phyloP scores from a whole-genome alignment of 2,113 vertebrate species.

The Syrrhaptes paradoxus region DNA sequence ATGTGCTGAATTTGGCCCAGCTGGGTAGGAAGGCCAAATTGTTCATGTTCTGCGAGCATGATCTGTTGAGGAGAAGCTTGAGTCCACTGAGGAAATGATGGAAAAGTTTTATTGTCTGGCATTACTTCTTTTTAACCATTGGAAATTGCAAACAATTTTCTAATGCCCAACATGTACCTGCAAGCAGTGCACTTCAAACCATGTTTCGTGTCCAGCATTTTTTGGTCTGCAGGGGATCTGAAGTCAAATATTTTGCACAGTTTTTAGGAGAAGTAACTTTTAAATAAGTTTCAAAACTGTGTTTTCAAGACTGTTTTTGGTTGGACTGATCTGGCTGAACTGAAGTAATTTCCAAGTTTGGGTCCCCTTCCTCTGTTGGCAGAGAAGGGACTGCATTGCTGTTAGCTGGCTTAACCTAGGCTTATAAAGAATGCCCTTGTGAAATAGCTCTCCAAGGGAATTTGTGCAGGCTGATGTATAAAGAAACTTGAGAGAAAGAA shows the following conservation, averaged over 20 bases:
- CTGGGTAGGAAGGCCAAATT: not conserved
- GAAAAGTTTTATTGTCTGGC: not conserved
- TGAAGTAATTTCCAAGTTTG: not conserved
- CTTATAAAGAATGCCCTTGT: not conserved
- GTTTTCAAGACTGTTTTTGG: not conserved
- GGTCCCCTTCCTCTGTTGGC: not conserved
- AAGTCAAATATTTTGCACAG: not conserved
- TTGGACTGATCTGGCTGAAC: not conserved
- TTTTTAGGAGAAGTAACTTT: not conserved
- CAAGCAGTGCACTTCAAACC: not conserved
- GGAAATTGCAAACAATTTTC: not conserved
- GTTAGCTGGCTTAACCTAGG: not conserved
- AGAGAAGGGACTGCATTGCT: not conserved
- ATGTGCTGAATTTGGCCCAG: not conserved
- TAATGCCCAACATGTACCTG: accelerated
- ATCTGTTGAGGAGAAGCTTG: not conserved
- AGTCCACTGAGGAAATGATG: not conserved
- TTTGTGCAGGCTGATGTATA: not conserved
- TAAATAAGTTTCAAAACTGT: not conserved
- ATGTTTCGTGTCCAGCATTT: not conserved
- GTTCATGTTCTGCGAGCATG: accelerated
- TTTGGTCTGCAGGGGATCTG: not conserved
- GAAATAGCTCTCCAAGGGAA: not conserved
- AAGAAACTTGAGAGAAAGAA: not conserved
- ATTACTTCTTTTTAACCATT: not conserved